phyloP scores from a whole-genome alignment of 1,140 invertebrate species.

The Vanessa atalanta region DNA sequence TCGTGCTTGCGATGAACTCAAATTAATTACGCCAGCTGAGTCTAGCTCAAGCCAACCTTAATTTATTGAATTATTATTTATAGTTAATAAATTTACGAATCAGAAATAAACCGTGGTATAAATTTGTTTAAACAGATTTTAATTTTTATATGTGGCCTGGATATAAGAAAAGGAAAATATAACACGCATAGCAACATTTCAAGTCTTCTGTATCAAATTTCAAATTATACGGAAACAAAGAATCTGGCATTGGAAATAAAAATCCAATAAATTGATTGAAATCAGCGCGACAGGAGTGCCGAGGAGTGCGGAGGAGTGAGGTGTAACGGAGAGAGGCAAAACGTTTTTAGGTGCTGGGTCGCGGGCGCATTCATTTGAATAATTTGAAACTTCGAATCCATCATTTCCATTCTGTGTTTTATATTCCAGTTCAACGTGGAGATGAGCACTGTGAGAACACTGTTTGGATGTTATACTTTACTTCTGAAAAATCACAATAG shows the following conservation, averaged over 20 bases:
- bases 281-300: constrained; percentile 22
- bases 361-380: constrained; percentile 56
- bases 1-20: no score
- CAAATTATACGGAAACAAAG: constrained; percentile 15
- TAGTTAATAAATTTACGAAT: no score
- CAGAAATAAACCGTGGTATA: no score
- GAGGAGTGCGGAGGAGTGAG: not conserved
- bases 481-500: no score
- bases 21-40: no score
- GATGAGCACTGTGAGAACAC: not conserved
- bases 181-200: not conserved
- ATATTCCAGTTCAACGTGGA: constrained; percentile 32
- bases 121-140: no score
- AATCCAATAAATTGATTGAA: constrained; percentile 27
- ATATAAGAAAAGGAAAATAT: not conserved
- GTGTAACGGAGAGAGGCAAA: not conserved
- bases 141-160: no score
- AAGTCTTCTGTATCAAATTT: not conserved
- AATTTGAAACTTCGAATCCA: constrained; percentile 54
- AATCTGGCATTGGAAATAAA: constrained; percentile 13
- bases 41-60: no score
- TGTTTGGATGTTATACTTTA: no score
- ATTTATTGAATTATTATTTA: no score
- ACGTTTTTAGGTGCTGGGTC: constrained; percentile 11
- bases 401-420: constrained; percentile 47